phyloP scores from a whole-genome alignment of 2,113 vertebrate species.

The Vanacampus margaritifer region DNA sequence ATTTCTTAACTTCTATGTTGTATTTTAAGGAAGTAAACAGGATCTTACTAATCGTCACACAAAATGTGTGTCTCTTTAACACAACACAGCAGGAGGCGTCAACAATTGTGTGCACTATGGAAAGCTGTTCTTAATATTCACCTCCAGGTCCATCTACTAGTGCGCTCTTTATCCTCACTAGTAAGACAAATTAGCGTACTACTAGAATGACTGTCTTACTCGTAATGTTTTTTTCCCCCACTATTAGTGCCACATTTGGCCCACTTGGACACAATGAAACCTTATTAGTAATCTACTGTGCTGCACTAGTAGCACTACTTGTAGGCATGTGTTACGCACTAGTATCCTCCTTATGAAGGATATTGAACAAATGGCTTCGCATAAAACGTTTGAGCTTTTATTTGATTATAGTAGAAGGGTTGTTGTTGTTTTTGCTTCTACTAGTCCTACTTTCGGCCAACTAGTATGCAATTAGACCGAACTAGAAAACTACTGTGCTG shows the following conservation, averaged over 20 bases:
- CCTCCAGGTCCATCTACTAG: background rate
- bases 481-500: too few relatives aligned
- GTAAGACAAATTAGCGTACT: background rate
- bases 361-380: background rate
- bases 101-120: background rate
- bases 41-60: conserved; percentile 19
- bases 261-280: background rate
- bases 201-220: background rate
- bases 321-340: background rate
- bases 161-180: background rate
- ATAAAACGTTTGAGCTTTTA: too few relatives aligned
- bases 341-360: background rate
- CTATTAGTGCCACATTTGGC: background rate
- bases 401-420: too few relatives aligned
- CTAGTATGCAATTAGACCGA: background rate
- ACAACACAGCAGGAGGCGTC: background rate
- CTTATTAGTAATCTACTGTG: background rate
- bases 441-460: background rate
- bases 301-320: background rate
- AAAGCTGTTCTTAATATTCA: background rate
- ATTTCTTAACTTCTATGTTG: conserved; percentile 25
- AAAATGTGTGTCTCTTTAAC: background rate
- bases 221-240: background rate
- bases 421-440: background rate
- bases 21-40: conserved; percentile 47